Base-by-base conservation (phyloP, 2,113 vertebrate species). In the Mungos mungo region DNA sequence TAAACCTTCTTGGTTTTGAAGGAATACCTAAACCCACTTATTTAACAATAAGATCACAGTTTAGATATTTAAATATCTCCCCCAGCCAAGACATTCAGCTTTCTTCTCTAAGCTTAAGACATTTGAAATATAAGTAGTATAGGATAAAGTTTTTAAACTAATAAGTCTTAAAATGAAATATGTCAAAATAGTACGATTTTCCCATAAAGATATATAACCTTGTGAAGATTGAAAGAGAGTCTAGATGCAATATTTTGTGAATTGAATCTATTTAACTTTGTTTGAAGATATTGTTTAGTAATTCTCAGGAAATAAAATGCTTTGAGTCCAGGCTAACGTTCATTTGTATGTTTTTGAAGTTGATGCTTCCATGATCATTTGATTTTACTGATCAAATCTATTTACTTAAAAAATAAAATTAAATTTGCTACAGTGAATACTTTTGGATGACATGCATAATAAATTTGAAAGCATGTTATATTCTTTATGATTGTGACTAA, bases 321-420 rank as follows among this genome's bases (percentile, higher is more conserved):
- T 93, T 92, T 90, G 52, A 68, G 25, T 9, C 74, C 21, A 66
- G 23, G 15, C 35, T 72, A 54, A 93, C 80, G 57, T 81, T 88
- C 29, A 69, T 84, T 90, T 93, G 47, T 93, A 35, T 90, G 69
- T 74, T 96, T 96, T 93, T 90, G 54, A 97, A 94, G 33, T 89
- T 97, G 71, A 74, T 84, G n/a, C 71, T 96, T 95, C 82, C 65
- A 76, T 47, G 50, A 90, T 93, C 38, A 97, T 68, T 88, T 96
- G 38, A 93, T 88, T 95, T 92, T 95, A 25, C 33, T 90, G 52
- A 94, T 68, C 54, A 96, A 97, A 85, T 90, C 4, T 21, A 95
- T 80, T 91, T 96, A 60, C 86, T 57, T 97, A 71, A 76, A 90
- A 83, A 96, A 71, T 71, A 91, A 33, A 96, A 96, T 96, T 92